phyloP scores from a whole-genome alignment of 2,888 invertebrate genomes.

The Clanis bilineata region DNA sequence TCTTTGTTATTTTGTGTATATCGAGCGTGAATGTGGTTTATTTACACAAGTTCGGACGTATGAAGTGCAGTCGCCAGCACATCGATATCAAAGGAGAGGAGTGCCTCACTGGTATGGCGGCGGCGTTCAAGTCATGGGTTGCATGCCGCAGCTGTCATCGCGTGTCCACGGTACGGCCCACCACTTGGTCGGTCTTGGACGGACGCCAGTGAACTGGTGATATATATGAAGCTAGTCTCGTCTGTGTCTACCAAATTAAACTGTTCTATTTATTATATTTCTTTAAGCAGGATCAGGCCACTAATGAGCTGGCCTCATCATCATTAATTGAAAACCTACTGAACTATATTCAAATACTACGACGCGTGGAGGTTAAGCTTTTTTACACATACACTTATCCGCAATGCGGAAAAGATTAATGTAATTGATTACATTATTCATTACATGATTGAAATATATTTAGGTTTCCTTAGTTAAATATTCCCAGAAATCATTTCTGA shows the following conservation, averaged over 20 bases:
- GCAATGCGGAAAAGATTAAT: not conserved
- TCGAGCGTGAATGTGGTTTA: constrained; percentile 31
- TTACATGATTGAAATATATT: too few species aligned
- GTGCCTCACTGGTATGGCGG: constrained; percentile 51
- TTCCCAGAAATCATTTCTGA: too few species aligned
- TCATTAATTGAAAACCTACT: constrained; percentile 10
- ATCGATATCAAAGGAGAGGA: constrained; percentile 57
- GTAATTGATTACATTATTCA: too few species aligned
- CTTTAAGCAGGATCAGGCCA: constrained; percentile 66
- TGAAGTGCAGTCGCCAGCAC: constrained; percentile 41
- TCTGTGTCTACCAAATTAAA: constrained; percentile 80
- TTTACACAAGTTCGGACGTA: constrained; percentile 42
- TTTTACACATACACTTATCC: not conserved
- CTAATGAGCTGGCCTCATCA: constrained; percentile 64
- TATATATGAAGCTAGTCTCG: constrained; percentile 74
- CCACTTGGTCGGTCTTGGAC: constrained; percentile 76
- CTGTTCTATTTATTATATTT: constrained; percentile 77
- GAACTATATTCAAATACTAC: not conserved
- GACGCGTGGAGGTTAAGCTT: not conserved
- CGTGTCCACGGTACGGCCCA: constrained; percentile 74
- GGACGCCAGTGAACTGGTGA: constrained; percentile 71
- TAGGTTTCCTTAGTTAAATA: too few species aligned
- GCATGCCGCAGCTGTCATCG: constrained; percentile 78
- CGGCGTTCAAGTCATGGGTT: constrained; percentile 71
- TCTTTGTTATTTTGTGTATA: constrained; percentile 32